phyloP scores from a whole-genome alignment of 2,888 invertebrate species.

The Saturnia japonica region DNA sequence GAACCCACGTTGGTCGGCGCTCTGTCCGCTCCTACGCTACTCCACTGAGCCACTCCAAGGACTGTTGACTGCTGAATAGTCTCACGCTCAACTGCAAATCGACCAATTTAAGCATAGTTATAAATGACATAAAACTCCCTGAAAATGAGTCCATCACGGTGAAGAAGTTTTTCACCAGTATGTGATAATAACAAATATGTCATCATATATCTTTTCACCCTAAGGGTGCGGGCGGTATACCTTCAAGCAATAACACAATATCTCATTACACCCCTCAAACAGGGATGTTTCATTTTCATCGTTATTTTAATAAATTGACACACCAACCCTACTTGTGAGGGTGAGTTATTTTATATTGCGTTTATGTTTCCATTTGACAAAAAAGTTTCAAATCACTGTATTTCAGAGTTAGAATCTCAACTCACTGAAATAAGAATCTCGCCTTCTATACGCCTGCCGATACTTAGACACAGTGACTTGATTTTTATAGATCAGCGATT shows the following conservation, averaged over 20 bases:
- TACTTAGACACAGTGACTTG: too few species aligned
- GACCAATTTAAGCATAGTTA: too few species aligned
- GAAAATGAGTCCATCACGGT: not conserved
- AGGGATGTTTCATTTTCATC: slow-evolving; percentile 21
- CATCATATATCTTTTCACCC: not conserved
- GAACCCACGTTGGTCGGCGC: too few species aligned
- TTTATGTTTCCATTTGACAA: not conserved
- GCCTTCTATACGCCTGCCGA: too few species aligned
- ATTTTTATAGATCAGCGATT: too few species aligned
- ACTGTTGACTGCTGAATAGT: too few species aligned
- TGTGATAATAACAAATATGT: not conserved
- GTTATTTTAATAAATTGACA: slow-evolving; percentile 13
- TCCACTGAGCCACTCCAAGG: too few species aligned
- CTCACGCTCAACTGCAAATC: too few species aligned
- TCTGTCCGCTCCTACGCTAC: too few species aligned
- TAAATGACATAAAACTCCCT: not conserved
- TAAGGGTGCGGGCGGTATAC: not conserved
- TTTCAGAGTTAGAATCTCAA: too few species aligned
- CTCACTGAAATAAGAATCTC: too few species aligned
- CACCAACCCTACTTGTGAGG: not conserved
- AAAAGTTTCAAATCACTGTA: not conserved
- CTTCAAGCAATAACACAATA: slow-evolving; percentile 19
- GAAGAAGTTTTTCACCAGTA: not conserved
- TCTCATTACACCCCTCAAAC: slow-evolving; percentile 28
- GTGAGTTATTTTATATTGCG: not conserved